phyloP scores from a whole-genome alignment of 2,113 vertebrate genomes.

The Otolemur garnettii region DNA sequence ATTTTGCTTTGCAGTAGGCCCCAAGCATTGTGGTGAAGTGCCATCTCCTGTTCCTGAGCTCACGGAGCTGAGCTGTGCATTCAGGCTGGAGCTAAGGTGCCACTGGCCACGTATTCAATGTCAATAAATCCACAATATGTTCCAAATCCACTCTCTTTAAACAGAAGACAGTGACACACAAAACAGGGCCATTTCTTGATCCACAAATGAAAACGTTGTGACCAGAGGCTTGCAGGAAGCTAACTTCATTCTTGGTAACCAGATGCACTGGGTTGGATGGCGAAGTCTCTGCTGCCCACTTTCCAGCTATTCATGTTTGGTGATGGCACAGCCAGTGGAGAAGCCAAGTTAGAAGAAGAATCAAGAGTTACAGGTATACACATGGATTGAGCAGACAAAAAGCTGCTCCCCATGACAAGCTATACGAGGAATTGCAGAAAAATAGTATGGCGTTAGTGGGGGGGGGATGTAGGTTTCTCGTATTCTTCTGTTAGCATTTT shows the following conservation, averaged over 20 bases:
- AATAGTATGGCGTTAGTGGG: not conserved
- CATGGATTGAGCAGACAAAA: not conserved
- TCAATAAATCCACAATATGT: not conserved
- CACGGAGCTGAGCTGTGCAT: not conserved
- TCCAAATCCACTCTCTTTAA: not conserved
- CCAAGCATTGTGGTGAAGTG: not conserved
- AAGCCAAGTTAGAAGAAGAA: not conserved
- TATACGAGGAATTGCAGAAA: not conserved
- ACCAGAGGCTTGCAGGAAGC: not conserved
- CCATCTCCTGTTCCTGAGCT: not conserved
- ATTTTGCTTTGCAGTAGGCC: not conserved
- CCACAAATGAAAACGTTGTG: not conserved
- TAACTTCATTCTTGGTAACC: not conserved
- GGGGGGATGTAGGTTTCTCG: not conserved
- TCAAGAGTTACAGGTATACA: not conserved
- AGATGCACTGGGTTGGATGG: not conserved
- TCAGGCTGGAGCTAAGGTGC: not conserved
- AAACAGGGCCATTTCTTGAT: not conserved
- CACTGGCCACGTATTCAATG: not conserved
- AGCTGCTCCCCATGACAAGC: not conserved
- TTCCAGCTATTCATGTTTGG: not conserved
- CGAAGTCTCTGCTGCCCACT: not conserved
- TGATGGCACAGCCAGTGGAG: not conserved
- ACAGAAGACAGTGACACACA: not conserved
- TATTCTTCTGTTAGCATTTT: slow-evolving; percentile 15